These are phyloP conservation scores for Plectrocnemia conspersa DNA, from an alignment of 1,140 invertebrate genomes.

Conservation along the genomic window DNA sequence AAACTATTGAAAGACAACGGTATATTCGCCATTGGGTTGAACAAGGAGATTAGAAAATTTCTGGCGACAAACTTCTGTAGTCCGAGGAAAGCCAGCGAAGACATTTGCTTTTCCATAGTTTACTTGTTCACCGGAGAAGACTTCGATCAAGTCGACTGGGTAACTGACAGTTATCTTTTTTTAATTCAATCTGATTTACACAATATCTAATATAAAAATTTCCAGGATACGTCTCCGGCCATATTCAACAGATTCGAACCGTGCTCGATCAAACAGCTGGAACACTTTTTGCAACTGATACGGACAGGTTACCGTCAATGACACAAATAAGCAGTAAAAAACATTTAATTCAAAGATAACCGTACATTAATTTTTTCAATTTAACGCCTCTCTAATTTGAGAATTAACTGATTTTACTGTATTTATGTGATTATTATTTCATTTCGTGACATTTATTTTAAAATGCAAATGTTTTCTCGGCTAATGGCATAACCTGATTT, in stretches of 20 bases:
- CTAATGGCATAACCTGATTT: neutral
- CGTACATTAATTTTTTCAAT: too few relatives aligned
- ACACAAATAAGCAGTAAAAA: neutral
- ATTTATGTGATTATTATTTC: too few relatives aligned
- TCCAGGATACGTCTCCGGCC: slow-evolving; percentile 2
- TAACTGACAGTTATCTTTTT: slow-evolving; percentile 28
- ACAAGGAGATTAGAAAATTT: slow-evolving; percentile 30
- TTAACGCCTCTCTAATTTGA: too few relatives aligned
- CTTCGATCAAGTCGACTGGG: slow-evolving; percentile 44
- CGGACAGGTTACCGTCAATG: neutral
- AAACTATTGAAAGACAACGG: slow-evolving; percentile 37
- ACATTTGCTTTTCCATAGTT: slow-evolving; percentile 41
- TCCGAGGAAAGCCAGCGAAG: slow-evolving; percentile 34
- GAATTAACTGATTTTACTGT: too few relatives aligned
- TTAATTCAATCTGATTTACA: neutral
- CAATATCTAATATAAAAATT: neutral
- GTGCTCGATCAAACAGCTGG: neutral
- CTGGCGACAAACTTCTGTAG: slow-evolving; percentile 40
- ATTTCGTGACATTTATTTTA: too few relatives aligned
- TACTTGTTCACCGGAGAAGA: slow-evolving; percentile 44
- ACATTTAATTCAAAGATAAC: too few relatives aligned
- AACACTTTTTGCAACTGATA: slow-evolving; percentile 11
- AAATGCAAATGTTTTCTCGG: too few relatives aligned
- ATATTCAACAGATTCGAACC: slow-evolving; percentile 11
- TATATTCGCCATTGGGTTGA: slow-evolving; percentile 35